Conservation (phyloP, 1,140 invertebrate species). For the Pseudobourletiella spinata region DNA sequence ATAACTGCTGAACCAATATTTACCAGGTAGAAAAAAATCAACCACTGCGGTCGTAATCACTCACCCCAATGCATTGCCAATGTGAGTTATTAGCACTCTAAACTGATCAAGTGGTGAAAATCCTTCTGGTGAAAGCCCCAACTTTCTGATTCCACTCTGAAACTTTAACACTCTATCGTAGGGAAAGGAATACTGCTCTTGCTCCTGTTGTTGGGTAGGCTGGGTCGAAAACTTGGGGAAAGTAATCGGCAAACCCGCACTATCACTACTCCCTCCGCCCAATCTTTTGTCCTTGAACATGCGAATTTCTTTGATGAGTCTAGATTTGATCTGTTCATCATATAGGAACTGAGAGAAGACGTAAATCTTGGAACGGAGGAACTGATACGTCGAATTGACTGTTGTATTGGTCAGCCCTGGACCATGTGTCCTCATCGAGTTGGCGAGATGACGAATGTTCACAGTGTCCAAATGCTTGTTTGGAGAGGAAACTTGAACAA, state of each 20-base stretch:
- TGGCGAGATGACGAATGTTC: slow-evolving; percentile 89
- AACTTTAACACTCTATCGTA: slow-evolving; percentile 93
- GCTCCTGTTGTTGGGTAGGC: background rate
- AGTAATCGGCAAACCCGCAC: background rate
- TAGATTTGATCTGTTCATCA: slow-evolving; percentile 96
- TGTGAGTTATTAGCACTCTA: slow-evolving; percentile 81
- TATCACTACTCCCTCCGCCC: no score
- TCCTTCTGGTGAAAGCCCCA: slow-evolving; percentile 75
- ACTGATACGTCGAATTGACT: slow-evolving; percentile 94
- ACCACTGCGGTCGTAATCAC: no score
- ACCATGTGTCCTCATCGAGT: slow-evolving; percentile 95
- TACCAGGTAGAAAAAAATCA: slow-evolving; percentile 33
- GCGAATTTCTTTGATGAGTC: slow-evolving; percentile 80
- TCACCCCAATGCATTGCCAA: slow-evolving; percentile 51
- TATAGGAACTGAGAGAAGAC: slow-evolving; percentile 96
- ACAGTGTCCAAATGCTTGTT: slow-evolving; percentile 96
- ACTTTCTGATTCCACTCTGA: slow-evolving; percentile 79
- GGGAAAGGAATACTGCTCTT: slow-evolving; percentile 44
- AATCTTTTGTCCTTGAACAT: slow-evolving; percentile 53
- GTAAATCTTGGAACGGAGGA: slow-evolving; percentile 85
- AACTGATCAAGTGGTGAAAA: slow-evolving; percentile 88
- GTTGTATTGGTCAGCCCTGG: slow-evolving; percentile 60
- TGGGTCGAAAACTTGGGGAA: background rate
- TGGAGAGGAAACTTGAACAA: slow-evolving; percentile 81
- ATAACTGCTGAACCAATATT: no score